These are phyloP conservation scores for Zeus faber DNA, from an alignment of 2,113 vertebrate genomes.

Conservation along the genomic window DNA sequence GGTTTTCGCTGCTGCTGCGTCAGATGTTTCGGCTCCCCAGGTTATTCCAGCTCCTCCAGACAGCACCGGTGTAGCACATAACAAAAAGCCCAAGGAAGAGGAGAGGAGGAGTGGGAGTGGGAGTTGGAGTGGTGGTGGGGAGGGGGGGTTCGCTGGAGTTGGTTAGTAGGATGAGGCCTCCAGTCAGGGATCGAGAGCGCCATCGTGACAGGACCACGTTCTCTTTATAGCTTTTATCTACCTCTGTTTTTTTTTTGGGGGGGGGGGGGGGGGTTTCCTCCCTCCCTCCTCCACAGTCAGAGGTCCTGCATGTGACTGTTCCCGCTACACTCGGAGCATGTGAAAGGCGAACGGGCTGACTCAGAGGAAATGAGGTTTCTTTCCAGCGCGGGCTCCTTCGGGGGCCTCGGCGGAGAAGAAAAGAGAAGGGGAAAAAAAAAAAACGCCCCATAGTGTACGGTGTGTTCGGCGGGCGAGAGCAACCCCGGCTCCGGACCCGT, in stretches of 20 bases:
- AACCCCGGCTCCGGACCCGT: constrained; percentile 14
- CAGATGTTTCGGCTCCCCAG: constrained; percentile 58
- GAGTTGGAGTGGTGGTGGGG: neutral
- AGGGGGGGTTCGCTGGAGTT: constrained; percentile 21
- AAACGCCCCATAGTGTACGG: constrained; percentile 33
- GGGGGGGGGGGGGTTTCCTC: neutral
- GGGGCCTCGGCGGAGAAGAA: no score
- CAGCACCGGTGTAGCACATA: constrained; percentile 32
- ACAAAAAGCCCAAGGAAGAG: constrained; percentile 37
- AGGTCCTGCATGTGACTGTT: constrained; percentile 69
- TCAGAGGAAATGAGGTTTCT: constrained; percentile 44
- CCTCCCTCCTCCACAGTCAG: constrained; percentile 35
- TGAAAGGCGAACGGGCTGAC: constrained; percentile 56
- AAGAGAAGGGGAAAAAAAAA: no score
- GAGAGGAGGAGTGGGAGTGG: neutral
- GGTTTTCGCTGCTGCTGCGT: constrained; percentile 53
- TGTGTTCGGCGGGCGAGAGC: constrained; percentile 17
- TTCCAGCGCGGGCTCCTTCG: no score
- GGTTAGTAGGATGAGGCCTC: constrained; percentile 52
- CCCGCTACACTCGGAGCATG: constrained; percentile 61
- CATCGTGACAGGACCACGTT: constrained; percentile 69
- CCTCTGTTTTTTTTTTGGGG: constrained; percentile 51
- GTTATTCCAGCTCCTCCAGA: constrained; percentile 45
- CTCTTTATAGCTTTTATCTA: constrained; percentile 64
- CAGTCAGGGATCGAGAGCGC: constrained; percentile 66